Conservation (phyloP, 1,140 invertebrate species). For the Aporrectodea caliginosa region DNA sequence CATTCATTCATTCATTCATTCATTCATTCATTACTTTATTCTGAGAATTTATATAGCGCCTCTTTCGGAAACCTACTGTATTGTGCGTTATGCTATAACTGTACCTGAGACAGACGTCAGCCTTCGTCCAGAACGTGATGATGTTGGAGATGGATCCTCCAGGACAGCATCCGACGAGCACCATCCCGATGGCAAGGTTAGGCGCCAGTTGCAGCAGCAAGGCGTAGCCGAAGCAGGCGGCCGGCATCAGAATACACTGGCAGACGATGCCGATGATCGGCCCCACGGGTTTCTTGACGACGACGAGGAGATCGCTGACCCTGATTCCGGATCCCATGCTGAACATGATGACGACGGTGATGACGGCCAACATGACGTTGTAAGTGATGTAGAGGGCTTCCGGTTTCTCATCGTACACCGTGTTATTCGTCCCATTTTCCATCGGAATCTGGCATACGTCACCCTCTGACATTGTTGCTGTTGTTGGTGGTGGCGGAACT, state of each 20-base stretch:
- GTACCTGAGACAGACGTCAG: constrained; percentile 55
- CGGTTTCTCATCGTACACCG: not conserved
- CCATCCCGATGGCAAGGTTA: constrained; percentile 45
- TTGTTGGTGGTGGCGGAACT: no score
- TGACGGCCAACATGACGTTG: constrained; percentile 40
- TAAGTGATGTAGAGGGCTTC: constrained; percentile 39
- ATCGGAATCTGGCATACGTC: not conserved
- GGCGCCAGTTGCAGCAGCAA: constrained; percentile 39
- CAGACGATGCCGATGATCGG: constrained; percentile 53
- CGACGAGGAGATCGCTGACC: constrained; percentile 39
- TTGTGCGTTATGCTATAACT: no score
- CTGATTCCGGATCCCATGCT: constrained; percentile 50
- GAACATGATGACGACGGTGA: constrained; percentile 48
- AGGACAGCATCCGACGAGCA: constrained; percentile 52
- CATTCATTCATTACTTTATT: no score
- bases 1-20: no score
- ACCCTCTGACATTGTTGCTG: no score
- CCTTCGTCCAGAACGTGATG: constrained; percentile 55
- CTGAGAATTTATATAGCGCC: no score
- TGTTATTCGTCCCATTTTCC: constrained; percentile 5
- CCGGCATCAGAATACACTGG: constrained; percentile 56
- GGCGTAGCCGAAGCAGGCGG: constrained; percentile 46
- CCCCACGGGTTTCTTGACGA: constrained; percentile 49
- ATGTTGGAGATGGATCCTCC: constrained; percentile 56
- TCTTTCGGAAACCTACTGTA: no score